Conservation (phyloP, 2,113 vertebrate genomes). For the Raja brachyura region DNA sequence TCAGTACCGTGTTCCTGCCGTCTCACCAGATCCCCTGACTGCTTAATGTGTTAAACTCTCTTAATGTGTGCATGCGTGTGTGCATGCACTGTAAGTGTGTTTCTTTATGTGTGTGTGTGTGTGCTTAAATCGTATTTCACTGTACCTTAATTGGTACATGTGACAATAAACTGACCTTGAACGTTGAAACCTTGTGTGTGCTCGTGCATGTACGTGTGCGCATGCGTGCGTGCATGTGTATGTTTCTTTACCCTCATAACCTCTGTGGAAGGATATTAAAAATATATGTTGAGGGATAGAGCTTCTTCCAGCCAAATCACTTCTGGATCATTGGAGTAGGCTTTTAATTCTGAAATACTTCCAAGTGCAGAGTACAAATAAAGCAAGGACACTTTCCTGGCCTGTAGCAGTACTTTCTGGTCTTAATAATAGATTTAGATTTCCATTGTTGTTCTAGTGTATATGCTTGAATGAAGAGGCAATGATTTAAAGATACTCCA, state of each 20-base stretch:
- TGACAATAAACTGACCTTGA: too few species aligned
- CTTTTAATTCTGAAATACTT: slow-evolving; percentile 23
- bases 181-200: too few species aligned
- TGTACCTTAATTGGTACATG: too few species aligned
- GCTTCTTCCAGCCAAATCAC: slow-evolving; percentile 2
- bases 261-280: not conserved
- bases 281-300: not conserved
- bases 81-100: too few species aligned
- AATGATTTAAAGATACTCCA: slow-evolving; percentile 49
- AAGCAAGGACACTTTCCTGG: slow-evolving; percentile 44
- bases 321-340: not conserved
- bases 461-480: slow-evolving; percentile 49
- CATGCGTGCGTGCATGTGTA: not conserved
- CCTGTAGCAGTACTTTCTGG: slow-evolving; percentile 57
- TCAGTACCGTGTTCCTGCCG: too few species aligned
- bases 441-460: slow-evolving; percentile 63
- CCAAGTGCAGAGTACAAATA: slow-evolving; percentile 21
- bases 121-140: too few species aligned
- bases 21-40: too few species aligned
- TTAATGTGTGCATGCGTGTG: too few species aligned
- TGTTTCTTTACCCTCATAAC: not conserved
- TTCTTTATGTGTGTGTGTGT: too few species aligned
- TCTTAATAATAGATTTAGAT: slow-evolving; percentile 66
- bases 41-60: too few species aligned
- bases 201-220: too few species aligned